A percentile compares a stretch with the other conserved stretches of the same genome.
Evolutionary conservation across 2,113 vertebrate species (phyloP).

Genomic region (Amphilophus citrinellus): DNA sequence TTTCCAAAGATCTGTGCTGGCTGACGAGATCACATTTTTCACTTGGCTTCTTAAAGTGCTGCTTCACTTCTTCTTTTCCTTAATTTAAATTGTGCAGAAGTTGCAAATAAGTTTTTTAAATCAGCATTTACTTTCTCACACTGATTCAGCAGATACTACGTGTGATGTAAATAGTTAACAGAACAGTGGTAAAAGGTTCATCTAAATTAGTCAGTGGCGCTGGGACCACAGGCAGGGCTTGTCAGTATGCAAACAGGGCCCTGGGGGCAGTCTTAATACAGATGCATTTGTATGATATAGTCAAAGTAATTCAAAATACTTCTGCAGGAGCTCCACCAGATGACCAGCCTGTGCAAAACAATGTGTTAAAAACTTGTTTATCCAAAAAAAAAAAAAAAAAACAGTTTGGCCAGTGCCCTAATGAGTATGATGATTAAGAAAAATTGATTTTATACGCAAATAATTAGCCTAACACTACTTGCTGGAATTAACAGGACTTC

Average conservation of each 20-base stretch:
- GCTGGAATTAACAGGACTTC: not conserved
- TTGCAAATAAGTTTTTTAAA: not conserved
- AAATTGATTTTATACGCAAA: not conserved
- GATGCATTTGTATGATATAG: not conserved
- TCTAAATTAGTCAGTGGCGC: not conserved
- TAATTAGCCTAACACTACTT: not conserved
- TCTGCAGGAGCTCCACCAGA: not conserved
- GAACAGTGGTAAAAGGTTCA: not conserved
- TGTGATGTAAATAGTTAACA: not conserved
- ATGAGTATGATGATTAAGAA: not conserved
- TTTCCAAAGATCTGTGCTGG: not conserved
- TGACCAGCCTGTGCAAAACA: not conserved
- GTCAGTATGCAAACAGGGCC: not conserved
- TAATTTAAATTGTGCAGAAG: not conserved
- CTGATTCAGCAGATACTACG: not conserved
- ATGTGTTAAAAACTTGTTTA: too few relatives aligned
- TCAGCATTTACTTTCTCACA: not conserved
- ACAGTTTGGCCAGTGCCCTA: not conserved
- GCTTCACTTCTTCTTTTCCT: not conserved
- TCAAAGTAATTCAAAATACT: not conserved
- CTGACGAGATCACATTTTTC: not conserved
- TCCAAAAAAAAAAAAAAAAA: too few relatives aligned
- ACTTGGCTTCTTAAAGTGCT: not conserved
- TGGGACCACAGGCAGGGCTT: not conserved
- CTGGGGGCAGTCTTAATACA: not conserved